Evolutionary conservation across 2,888 invertebrate genomes (phyloP).

Genomic region (Melolontha melolontha): DNA sequence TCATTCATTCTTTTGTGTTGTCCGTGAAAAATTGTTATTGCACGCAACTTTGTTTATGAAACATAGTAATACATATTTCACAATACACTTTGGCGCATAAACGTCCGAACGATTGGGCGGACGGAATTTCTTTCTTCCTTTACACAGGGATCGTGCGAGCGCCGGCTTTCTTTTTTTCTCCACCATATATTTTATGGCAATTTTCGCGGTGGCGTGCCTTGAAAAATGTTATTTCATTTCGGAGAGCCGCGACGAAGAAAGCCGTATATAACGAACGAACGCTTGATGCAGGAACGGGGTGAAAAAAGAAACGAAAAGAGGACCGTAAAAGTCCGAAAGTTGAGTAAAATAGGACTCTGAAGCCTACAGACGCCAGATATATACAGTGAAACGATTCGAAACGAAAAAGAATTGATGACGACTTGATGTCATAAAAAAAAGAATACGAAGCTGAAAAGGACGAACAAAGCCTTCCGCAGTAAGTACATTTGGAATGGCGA

Average conservation of each 20-base stretch:
- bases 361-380: conserved; percentile 43
- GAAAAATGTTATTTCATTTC: conserved; percentile 49
- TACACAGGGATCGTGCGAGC: conserved; percentile 13
- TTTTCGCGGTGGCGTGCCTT: conserved; percentile 48
- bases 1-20: conserved; percentile 34
- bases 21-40: conserved; percentile 39
- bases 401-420: conserved; percentile 45
- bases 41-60: conserved; percentile 36
- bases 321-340: conserved; percentile 56
- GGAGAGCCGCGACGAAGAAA: conserved; percentile 35
- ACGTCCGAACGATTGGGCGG: conserved; percentile 37
- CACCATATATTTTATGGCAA: conserved; percentile 45
- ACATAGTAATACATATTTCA: conserved; percentile 38
- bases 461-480: conserved; percentile 31
- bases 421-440: conserved; percentile 42
- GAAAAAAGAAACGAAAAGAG: conserved; percentile 44
- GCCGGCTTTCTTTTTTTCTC: conserved; percentile 29
- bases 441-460: conserved; percentile 13
- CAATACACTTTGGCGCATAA: conserved; percentile 34
- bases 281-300: conserved; percentile 3
- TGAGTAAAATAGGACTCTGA: conserved; percentile 55
- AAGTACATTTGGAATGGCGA: conserved; percentile 9
- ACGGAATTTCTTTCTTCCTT: conserved; percentile 35
- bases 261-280: conserved; percentile 49
- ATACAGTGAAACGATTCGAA: conserved; percentile 40